Conservation (phyloP, 2,888 invertebrate species). For the Disparrhopalites patrizii region DNA sequence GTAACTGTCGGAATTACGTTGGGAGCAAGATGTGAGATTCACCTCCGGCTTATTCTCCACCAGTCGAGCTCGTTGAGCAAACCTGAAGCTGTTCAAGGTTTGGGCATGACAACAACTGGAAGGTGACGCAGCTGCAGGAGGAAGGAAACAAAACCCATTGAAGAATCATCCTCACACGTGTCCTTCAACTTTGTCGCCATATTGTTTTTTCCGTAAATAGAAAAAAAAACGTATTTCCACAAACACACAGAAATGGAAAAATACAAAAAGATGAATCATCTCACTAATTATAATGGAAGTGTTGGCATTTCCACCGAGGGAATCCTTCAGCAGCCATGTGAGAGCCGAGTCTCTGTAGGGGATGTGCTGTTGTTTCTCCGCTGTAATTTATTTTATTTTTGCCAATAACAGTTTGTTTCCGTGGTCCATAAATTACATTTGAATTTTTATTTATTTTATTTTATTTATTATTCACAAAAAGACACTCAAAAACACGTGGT, state of each 20-base stretch:
- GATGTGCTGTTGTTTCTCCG: constrained; percentile 57
- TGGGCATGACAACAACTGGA: constrained; percentile 72
- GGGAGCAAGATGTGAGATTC: constrained; percentile 50
- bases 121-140: constrained; percentile 66
- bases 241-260: neutral
- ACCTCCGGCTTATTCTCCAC: constrained; percentile 63
- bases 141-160: neutral
- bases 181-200: neutral
- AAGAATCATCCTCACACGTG: neutral
- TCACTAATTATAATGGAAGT: constrained; percentile 76
- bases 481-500: neutral
- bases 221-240: neutral
- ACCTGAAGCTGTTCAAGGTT: constrained; percentile 74
- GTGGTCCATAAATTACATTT: no score
- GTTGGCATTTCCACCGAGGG: constrained; percentile 71
- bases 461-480: neutral
- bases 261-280: constrained; percentile 49
- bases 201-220: no score
- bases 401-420: neutral
- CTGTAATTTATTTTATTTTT: constrained; percentile 23
- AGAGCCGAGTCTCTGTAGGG: constrained; percentile 76
- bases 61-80: constrained; percentile 71
- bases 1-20: constrained; percentile 19
- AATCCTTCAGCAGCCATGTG: constrained; percentile 76
- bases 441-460: no score